A percentile compares a stretch with the other conserved stretches of the same genome.
Conservation (phyloP, 2,797 vertebrate genomes). For the Sebastes matsubarae region DNA sequence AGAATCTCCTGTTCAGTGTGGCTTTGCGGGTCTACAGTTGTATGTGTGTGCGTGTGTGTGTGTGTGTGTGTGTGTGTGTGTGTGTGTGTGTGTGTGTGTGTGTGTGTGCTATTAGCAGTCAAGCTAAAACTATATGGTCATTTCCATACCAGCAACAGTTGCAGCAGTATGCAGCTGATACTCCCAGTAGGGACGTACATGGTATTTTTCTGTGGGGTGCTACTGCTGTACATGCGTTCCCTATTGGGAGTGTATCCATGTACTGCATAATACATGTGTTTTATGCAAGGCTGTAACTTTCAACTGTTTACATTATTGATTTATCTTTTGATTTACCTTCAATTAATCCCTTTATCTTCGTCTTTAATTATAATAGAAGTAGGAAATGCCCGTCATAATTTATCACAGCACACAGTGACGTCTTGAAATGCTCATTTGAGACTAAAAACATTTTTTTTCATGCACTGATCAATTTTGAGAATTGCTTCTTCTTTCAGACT, state of each 20-base stretch:
- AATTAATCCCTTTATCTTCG: not conserved
- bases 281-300: not conserved
- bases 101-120: not conserved
- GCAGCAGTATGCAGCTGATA: not conserved
- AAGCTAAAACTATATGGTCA: not conserved
- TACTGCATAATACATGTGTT: not conserved
- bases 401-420: not conserved
- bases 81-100: not conserved
- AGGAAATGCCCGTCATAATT: not conserved
- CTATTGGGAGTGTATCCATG: not conserved
- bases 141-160: not conserved
- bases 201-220: not conserved
- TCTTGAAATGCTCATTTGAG: not conserved
- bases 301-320: not conserved
- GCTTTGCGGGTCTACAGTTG: not conserved
- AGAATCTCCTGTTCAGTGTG: constrained; percentile 32
- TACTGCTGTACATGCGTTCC: not conserved
- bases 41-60: not conserved
- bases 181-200: not conserved
- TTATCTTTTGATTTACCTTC: not conserved
- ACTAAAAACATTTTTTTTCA: not conserved
- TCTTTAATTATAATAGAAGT: not conserved
- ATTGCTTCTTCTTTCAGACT: not conserved
- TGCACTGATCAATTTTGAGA: not conserved
- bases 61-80: not conserved